Evolutionary conservation across 2,113 vertebrate genomes (phyloP).

Genomic region (Ptyas mucosa): DNA sequence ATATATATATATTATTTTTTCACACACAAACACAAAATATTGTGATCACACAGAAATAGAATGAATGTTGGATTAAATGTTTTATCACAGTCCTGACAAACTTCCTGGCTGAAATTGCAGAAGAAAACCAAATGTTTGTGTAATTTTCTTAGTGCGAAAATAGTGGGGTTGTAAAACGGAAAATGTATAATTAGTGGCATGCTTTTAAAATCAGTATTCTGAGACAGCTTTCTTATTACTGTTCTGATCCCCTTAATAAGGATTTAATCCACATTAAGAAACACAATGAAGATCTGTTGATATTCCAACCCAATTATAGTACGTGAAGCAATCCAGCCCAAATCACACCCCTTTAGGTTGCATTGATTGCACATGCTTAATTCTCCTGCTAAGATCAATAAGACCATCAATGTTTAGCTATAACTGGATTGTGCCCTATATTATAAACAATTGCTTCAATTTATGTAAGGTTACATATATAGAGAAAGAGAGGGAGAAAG

Average conservation of each 20-base stretch:
- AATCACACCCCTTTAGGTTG: background rate
- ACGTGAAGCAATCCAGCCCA: background rate
- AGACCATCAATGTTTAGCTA: background rate
- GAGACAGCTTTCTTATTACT: background rate
- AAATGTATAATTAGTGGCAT: background rate
- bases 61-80: background rate
- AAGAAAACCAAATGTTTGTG: background rate
- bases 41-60: background rate
- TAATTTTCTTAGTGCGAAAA: background rate
- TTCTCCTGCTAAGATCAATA: constrained; percentile 16
- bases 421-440: constrained; percentile 2
- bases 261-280: constrained; percentile 49
- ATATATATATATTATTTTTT: background rate
- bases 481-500: constrained; percentile 2
- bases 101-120: background rate
- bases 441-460: constrained; percentile 38
- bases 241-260: constrained; percentile 36
- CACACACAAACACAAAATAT: background rate
- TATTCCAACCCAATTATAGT: background rate
- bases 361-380: constrained; percentile 35
- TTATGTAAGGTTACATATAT: constrained; percentile 45
- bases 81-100: background rate
- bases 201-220: constrained; percentile 8
- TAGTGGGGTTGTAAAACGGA: background rate
- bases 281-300: constrained; percentile 21